Evolutionary conservation across 1,140 invertebrate genomes (phyloP), one percentile per base, ranked within the genome.

Genomic region (Laodelphax striatellus): DNA sequence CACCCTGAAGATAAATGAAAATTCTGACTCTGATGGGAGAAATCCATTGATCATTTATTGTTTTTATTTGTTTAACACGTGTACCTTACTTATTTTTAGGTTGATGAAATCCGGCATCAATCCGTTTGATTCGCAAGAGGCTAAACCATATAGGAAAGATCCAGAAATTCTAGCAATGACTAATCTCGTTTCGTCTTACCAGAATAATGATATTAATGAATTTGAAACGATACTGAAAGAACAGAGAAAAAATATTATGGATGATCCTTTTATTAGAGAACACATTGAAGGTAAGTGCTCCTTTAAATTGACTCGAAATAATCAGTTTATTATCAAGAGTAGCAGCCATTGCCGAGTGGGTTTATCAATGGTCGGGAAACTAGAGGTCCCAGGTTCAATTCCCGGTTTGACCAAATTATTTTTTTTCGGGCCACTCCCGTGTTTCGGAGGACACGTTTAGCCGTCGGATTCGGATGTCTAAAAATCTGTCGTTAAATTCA

Each of bases 101-200:
- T 78, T 97, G 58, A 97, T 97, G 94, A 97, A 97, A 74, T 98
- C 96, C n/a, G 95, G 93, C 19, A 99, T 99, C 59, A 99, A 99
- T 79, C 97, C 97, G 5, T 99, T 99, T 76, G 97, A 99, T 77
- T 98, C 94, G 1, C 97, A 99, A 82, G 97, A 99, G 81, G 97
- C 97, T 0, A 99, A 99, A 73, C 95, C 97, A 0, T 99, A 99
- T 70, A 98, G 98, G 77, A 98, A 98, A 75, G 96, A 99, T 78
- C 93, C 95, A 5, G 97, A 99, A 79, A 98, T 99, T 69, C 77
- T 99, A 58, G 97, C 97, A 1, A 99, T 99, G 95, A 99, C 97
- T 8, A 97, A 99, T 76, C 79, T 99, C 67, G 96, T 99, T 14
- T 91, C 90, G 72, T 93, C 96, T 17, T 99, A 98, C 76, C 96